Percentiles rank a stretch among this genome's conserved stretches.
Conservation (phyloP, 2,113 vertebrate genomes). For the Corydoras maculifer region DNA sequence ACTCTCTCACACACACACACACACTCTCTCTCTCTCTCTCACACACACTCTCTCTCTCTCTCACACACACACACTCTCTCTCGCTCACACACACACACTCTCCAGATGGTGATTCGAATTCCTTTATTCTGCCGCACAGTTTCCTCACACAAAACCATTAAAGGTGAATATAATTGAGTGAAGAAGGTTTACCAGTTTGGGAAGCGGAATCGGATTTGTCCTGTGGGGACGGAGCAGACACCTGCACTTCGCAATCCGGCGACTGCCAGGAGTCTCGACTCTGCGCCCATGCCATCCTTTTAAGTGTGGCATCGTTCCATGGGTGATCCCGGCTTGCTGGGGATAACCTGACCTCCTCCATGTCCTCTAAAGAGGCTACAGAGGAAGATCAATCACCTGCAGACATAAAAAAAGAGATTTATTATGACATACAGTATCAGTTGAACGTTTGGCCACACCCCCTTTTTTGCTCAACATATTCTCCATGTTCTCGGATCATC, state of each 20-base stretch:
- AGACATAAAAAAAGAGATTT: slow-evolving; percentile 4
- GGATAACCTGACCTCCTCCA: slow-evolving; percentile 56
- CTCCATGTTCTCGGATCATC: no score
- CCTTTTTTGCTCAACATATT: no score
- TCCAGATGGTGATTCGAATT: no score
- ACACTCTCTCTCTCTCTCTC: no score
- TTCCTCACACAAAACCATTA: no score
- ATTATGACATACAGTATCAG: background rate
- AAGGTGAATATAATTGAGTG: no score
- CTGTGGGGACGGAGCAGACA: background rate
- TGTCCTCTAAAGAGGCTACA: slow-evolving; percentile 44
- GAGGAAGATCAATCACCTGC: slow-evolving; percentile 36
- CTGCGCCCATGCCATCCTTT: slow-evolving; percentile 82
- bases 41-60: no score
- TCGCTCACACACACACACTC: no score
- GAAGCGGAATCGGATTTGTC: slow-evolving; percentile 8
- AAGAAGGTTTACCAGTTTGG: slow-evolving; percentile 24
- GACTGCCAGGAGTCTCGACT: slow-evolving; percentile 84
- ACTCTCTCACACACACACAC: no score
- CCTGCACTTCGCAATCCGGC: slow-evolving; percentile 65
- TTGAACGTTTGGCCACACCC: background rate
- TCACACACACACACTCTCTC: no score
- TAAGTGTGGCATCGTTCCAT: slow-evolving; percentile 64
- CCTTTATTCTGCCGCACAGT: no score
- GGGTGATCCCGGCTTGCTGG: slow-evolving; percentile 54